A percentile compares a stretch with the other conserved stretches of the same genome.
These are phyloP conservation scores for Hyperoodon ampullatus DNA, from an alignment of 2,113 vertebrate species.

Conservation along the genomic window DNA sequence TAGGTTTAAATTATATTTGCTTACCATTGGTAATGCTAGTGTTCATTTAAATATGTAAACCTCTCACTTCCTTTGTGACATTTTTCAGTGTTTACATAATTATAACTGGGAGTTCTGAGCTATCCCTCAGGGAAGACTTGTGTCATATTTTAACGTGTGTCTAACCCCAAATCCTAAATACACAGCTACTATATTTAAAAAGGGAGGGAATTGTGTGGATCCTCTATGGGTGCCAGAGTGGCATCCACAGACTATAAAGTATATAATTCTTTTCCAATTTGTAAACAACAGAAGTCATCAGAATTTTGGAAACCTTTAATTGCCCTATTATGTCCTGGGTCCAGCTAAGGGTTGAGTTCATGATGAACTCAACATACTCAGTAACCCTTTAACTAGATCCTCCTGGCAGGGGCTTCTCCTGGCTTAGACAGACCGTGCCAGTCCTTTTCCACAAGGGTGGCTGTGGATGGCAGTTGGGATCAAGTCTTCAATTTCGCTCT, in stretches of 20 bases:
- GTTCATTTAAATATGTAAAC: conserved; percentile 72
- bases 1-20: conserved; percentile 75
- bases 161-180: conserved; percentile 71
- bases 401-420: not conserved
- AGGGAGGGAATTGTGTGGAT: conserved; percentile 70
- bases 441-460: not conserved
- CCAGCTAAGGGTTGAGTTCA: not conserved
- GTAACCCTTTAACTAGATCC: not conserved
- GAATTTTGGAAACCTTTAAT: conserved; percentile 1
- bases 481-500: not conserved
- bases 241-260: conserved; percentile 50
- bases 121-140: conserved; percentile 66
- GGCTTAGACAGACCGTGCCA: not conserved
- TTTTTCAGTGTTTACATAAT: conserved; percentile 65
- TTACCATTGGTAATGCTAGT: conserved; percentile 46
- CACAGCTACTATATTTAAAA: conserved; percentile 75
- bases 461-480: not conserved
- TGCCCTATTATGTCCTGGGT: not conserved
- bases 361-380: not conserved
- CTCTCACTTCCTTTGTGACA: conserved; percentile 72
- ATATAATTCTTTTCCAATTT: conserved; percentile 53
- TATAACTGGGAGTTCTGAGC: conserved; percentile 72
- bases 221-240: conserved; percentile 55
- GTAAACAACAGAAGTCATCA: conserved; percentile 46
- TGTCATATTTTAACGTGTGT: conserved; percentile 73